Percentiles rank a stretch among this genome's conserved stretches.
phyloP scores from a whole-genome alignment of 2,888 invertebrate species.

The Drosophila longiperda region DNA sequence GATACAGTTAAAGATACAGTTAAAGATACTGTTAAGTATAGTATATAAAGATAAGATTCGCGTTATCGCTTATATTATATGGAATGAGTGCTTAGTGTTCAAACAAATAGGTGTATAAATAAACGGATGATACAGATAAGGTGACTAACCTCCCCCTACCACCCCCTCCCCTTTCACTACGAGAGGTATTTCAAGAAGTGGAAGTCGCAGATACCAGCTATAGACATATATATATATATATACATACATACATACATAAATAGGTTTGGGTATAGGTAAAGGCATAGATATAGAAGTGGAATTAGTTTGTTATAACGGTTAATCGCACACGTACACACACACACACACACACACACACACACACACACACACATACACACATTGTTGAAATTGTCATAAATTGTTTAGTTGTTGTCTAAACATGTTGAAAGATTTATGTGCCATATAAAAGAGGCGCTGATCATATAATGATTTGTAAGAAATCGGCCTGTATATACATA shows the following conservation, averaged over 20 bases:
- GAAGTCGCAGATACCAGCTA: conserved; percentile 41
- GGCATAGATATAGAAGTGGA: conserved; percentile 2
- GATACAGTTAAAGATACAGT: conserved; percentile 25
- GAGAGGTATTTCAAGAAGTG: conserved; percentile 34
- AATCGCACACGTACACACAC: conserved; percentile 54
- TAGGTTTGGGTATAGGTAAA: conserved; percentile 17
- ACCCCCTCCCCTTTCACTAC: background rate
- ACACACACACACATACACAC: conserved; percentile 10
- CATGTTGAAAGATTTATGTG: conserved; percentile 81
- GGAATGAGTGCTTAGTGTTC: conserved; percentile 67
- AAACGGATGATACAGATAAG: conserved; percentile 65
- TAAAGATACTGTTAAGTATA: conserved; percentile 28
- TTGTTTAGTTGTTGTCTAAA: conserved; percentile 81
- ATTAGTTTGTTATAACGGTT: conserved; percentile 60
- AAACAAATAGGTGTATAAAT: conserved; percentile 81
- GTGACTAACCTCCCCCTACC: conserved; percentile 9
- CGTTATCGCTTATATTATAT: conserved; percentile 52
- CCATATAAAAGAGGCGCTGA: conserved; percentile 48
- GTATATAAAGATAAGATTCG: conserved; percentile 61
- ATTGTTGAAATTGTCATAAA: conserved; percentile 63
- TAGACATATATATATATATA: conserved; percentile 18
- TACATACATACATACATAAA: conserved; percentile 25
- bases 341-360: conserved; percentile 30
- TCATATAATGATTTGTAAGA: conserved; percentile 80
- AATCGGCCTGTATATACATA: conserved; percentile 54